phyloP scores from a whole-genome alignment of 2,888 invertebrate species.

The Drosophila sordidula region DNA sequence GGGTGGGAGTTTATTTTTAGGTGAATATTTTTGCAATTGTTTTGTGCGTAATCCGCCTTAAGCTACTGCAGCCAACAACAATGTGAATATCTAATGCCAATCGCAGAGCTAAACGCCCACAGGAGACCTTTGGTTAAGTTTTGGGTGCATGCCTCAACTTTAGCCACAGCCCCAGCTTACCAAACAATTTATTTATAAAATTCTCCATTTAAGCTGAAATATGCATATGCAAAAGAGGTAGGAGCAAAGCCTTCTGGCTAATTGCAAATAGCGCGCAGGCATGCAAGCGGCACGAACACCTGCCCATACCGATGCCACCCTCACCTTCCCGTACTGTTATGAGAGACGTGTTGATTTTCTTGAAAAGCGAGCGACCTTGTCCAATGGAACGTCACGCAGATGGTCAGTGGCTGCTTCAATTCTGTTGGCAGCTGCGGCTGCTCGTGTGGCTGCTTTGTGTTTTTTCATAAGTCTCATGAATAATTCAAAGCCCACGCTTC shows the following conservation, averaged over 20 bases:
- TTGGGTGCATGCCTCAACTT: not conserved
- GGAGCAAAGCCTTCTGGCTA: conserved; percentile 44
- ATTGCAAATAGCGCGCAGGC: conserved; percentile 60
- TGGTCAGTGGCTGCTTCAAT: conserved; percentile 27
- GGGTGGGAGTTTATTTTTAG: not conserved
- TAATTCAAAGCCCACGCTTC: conserved; percentile 80
- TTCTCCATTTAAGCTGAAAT: conserved; percentile 37
- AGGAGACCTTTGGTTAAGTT: not conserved
- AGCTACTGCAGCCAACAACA: conserved; percentile 18
- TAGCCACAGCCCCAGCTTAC: conserved; percentile 1
- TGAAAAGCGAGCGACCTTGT: conserved; percentile 46
- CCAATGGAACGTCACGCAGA: conserved; percentile 66
- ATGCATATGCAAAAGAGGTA: conserved; percentile 55
- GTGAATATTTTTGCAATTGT: conserved; percentile 36
- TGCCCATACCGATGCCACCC: not conserved
- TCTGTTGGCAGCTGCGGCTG: conserved; percentile 23
- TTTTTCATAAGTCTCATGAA: conserved; percentile 80
- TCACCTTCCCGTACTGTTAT: not conserved
- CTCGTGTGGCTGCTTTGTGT: conserved; percentile 26
- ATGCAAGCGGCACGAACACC: conserved; percentile 26
- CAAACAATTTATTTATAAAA: conserved; percentile 42
- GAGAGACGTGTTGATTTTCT: conserved; percentile 42
- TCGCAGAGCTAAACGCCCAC: not conserved
- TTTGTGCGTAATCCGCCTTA: conserved; percentile 20
- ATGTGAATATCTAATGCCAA: conserved; percentile 40